Percentiles rank a stretch among this genome's conserved stretches.
These are phyloP conservation scores for Globodera rostochiensis DNA, from an alignment of 1,140 invertebrate species.

Conservation along the genomic window DNA sequence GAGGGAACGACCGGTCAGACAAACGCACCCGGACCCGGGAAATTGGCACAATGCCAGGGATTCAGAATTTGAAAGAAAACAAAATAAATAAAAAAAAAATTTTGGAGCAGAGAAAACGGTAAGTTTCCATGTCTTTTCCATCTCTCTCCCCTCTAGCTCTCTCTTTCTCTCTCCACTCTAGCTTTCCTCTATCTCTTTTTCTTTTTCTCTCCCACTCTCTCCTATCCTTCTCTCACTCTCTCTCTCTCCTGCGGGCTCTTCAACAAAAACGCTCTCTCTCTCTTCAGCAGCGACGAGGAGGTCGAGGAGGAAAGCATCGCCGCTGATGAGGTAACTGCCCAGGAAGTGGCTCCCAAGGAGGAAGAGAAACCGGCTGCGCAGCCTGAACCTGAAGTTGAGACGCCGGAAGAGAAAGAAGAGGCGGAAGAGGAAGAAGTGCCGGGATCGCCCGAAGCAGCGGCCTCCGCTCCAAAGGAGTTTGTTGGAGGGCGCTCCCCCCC, in stretches of 20 bases:
- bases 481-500: too few species aligned
- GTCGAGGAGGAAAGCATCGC: constrained; percentile 40
- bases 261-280: neutral
- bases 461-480: constrained; percentile 10
- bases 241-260: neutral
- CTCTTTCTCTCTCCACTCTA: neutral
- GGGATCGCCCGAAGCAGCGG: neutral
- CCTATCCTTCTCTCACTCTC: too few species aligned
- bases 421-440: constrained; percentile 18
- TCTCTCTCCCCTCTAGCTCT: constrained; percentile 6
- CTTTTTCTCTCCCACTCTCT: neutral
- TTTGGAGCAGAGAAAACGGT: too few species aligned
- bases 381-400: constrained; percentile 24
- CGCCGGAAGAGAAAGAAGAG: constrained; percentile 29
- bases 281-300: constrained; percentile 40
- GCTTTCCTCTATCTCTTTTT: neutral
- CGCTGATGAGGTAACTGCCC: constrained; percentile 24
- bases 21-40: too few species aligned
- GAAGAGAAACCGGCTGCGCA: constrained; percentile 12
- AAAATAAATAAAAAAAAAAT: too few species aligned
- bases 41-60: too few species aligned
- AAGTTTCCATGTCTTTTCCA: neutral
- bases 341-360: constrained; percentile 10
- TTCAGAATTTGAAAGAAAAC: too few species aligned
- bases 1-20: neutral